Conservation (phyloP, 2,888 invertebrate genomes). For the Leucophenga montana region DNA sequence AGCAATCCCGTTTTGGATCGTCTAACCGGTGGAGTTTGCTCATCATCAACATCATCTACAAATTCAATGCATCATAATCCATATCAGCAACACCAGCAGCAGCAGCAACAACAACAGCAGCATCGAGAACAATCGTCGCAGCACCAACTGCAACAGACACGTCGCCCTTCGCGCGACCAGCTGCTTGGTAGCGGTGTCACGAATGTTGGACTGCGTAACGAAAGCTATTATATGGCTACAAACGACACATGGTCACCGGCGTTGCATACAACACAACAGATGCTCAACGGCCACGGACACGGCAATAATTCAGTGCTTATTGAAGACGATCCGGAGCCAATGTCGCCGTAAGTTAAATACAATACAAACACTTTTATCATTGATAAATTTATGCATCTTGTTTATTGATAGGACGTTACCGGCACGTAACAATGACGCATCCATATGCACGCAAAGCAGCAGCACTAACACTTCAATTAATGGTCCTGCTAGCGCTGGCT, state of each 20-base stretch:
- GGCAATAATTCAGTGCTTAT: conserved; percentile 77
- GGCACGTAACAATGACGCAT: conserved; percentile 52
- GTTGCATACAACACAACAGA: conserved; percentile 42
- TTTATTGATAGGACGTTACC: conserved; percentile 60
- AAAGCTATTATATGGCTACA: conserved; percentile 92
- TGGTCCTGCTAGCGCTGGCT: conserved; percentile 43
- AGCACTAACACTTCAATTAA: conserved; percentile 39
- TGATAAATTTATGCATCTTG: background rate
- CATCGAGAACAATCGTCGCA: conserved; percentile 31
- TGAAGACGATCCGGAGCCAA: conserved; percentile 76
- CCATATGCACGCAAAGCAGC: conserved; percentile 49
- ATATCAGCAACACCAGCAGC: conserved; percentile 60
- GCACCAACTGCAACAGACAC: conserved; percentile 24
- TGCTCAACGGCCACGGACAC: conserved; percentile 53
- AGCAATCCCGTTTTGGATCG: conserved; percentile 92
- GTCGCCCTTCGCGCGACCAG: conserved; percentile 41
- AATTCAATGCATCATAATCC: conserved; percentile 60
- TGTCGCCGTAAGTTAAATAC: conserved; percentile 70
- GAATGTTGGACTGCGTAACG: conserved; percentile 81
- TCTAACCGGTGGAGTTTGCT: conserved; percentile 81
- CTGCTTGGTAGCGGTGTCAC: conserved; percentile 30
- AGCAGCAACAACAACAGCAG: conserved; percentile 61
- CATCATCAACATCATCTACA: conserved; percentile 63
- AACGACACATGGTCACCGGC: conserved; percentile 78
- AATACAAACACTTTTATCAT: background rate